Evolutionary conservation across 2,113 vertebrate species (phyloP), one percentile per base, ranked within the genome.

Genomic region (Nerophis ophidion): DNA sequence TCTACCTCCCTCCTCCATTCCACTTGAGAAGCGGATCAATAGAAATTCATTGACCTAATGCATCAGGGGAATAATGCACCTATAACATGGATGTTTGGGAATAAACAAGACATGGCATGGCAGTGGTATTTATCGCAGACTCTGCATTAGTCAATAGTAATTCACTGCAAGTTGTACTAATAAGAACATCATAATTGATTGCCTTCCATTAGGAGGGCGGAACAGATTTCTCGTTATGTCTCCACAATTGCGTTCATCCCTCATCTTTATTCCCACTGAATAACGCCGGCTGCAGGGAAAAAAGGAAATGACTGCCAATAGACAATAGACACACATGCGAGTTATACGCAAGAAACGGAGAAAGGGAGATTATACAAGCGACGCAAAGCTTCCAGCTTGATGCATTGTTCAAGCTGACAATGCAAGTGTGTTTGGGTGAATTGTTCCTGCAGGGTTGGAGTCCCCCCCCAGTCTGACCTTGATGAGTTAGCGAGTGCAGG

Each of bases 401-500:
- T 8, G 10, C 36, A 13, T 56, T 56, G 36, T 19, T 42, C 54
- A 6, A 11, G 38, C 54, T 42, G 54, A 56, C 36, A 42, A 19
- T 56, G 42, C 16, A 56, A 61, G n/a, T 9, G 40, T 8, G 7
- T n/a, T n/a, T 2, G 13, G 58, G 16, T 35, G 17, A 12, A 50
- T 7, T 5, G 47, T 50, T 61, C 47, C 3, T 6, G 16, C 45
- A 14, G 6, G 33, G 7, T 57, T 61, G 50, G 51, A 19, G 40
- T 4, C 26, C 51, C 48, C 63, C 33, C 62, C 71, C 36, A 67
- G 48, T 36, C 83, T 82, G 66, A 91, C 90, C 90, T 89, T 94
- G 92, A 70, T 91, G 92, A 52, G 84, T 77, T 11, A 96, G 90
- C 6, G 92, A 90, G 84, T 96, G 94, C 12, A 94, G 87, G 63